Evolutionary conservation across 2,797 vertebrate genomes (phyloP).

Genomic region (Macropus fuliginosus): DNA sequence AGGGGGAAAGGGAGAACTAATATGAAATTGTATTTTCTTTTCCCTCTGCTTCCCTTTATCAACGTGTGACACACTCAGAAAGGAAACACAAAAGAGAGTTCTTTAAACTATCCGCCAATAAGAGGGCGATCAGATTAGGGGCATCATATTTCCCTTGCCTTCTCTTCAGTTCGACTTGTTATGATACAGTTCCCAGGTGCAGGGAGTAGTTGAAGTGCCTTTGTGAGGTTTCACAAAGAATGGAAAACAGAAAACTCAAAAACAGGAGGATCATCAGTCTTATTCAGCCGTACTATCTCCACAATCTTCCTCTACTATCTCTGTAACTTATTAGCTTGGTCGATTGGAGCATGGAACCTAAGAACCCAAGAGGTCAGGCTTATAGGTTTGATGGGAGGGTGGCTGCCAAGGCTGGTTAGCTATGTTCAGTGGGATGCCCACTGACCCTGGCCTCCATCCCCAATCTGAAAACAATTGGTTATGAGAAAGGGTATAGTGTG

Average conservation of each 20-base stretch:
- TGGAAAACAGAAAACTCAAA: accelerated
- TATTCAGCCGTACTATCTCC: neutral
- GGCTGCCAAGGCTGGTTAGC: neutral
- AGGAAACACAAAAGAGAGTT: neutral
- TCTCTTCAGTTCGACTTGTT: neutral
- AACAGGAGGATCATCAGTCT: neutral
- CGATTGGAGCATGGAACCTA: neutral
- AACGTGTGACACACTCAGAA: neutral
- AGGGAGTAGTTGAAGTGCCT: neutral
- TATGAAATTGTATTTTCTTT: neutral
- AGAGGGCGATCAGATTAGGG: neutral
- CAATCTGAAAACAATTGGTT: neutral
- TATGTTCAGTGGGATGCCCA: neutral
- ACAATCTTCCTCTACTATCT: neutral
- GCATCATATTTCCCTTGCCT: neutral
- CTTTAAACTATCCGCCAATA: neutral
- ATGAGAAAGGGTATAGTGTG: neutral
- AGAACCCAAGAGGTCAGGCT: neutral
- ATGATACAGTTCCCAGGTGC: neutral
- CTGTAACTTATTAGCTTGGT: neutral
- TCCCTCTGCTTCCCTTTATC: neutral
- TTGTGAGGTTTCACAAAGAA: constrained; percentile 15
- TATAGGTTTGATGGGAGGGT: neutral
- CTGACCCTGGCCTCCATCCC: neutral
- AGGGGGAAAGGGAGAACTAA: neutral